A percentile compares a stretch with the other conserved stretches of the same genome.
Conservation (phyloP, 1,140 invertebrate species). For the Drosophila takahashii region DNA sequence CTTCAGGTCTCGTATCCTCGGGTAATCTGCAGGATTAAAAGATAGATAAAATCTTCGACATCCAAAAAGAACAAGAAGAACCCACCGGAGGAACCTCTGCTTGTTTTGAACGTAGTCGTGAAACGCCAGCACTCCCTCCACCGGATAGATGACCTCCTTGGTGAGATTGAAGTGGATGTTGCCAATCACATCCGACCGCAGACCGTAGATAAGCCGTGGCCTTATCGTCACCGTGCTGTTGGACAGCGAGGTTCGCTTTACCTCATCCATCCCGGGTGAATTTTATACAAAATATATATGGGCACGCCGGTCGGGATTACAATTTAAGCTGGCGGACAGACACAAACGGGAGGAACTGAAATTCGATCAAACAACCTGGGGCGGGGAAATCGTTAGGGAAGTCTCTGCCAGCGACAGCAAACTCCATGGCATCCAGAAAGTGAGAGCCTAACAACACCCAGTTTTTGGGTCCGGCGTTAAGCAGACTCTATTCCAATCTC, state of each 20-base stretch:
- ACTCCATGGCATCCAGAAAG: conserved; percentile 62
- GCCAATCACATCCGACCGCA: conserved; percentile 86
- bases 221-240: conserved; percentile 78
- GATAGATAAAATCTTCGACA: background rate
- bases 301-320: conserved; percentile 11
- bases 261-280: conserved; percentile 48
- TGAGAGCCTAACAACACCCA: conserved; percentile 27
- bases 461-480: background rate
- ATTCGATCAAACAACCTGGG: conserved; percentile 75
- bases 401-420: conserved; percentile 61
- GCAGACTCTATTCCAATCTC: conserved; percentile 27
- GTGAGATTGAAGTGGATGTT: conserved; percentile 88
- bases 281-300: conserved; percentile 54
- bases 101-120: conserved; percentile 86
- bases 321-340: conserved; percentile 42
- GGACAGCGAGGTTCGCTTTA: conserved; percentile 24
- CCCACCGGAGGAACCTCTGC: conserved; percentile 84
- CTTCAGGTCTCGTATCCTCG: conserved; percentile 68
- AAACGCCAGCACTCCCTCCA: conserved; percentile 87
- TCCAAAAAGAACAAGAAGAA: conserved; percentile 17
- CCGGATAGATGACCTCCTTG: conserved; percentile 88
- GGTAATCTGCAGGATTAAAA: conserved; percentile 44
- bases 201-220: conserved; percentile 86
- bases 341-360: conserved; percentile 27
- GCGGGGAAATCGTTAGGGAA: conserved; percentile 45